These are phyloP conservation scores for Zaprionus camerounensis DNA, from an alignment of 1,140 invertebrate genomes.

Conservation along the genomic window DNA sequence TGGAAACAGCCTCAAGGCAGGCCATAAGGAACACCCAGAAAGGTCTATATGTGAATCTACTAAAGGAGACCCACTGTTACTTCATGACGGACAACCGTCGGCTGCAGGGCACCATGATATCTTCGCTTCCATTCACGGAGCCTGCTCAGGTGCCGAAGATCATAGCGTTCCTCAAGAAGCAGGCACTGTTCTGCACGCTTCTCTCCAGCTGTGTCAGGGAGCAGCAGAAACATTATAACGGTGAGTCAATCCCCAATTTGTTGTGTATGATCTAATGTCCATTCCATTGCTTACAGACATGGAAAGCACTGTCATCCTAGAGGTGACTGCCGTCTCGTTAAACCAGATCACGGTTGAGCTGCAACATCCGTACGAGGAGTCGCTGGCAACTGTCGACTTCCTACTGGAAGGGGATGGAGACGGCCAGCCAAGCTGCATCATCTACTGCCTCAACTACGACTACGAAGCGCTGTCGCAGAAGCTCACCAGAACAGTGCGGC, in stretches of 20 bases:
- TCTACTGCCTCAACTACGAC: constrained; percentile 86
- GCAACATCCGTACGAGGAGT: constrained; percentile 96
- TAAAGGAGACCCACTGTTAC: constrained; percentile 97
- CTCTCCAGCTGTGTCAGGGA: constrained; percentile 94
- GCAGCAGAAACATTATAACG: constrained; percentile 89
- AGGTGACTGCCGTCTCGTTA: constrained; percentile 94
- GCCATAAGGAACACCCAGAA: constrained; percentile 63
- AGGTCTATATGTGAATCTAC: constrained; percentile 89
- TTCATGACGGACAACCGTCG: constrained; percentile 93
- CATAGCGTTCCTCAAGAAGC: constrained; percentile 93
- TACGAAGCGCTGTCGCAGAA: constrained; percentile 88
- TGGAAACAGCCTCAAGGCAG: constrained; percentile 70
- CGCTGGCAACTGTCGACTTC: constrained; percentile 95
- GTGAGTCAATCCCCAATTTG: constrained; percentile 38
- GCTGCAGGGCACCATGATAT: constrained; percentile 91
- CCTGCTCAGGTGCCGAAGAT: constrained; percentile 96
- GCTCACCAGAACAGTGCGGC: constrained; percentile 93
- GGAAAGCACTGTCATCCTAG: constrained; percentile 94
- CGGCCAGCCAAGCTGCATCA: constrained; percentile 88
- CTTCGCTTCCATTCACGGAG: constrained; percentile 95
- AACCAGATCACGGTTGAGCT: constrained; percentile 95
- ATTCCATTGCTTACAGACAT: constrained; percentile 85
- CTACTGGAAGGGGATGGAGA: constrained; percentile 89
- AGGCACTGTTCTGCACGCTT: constrained; percentile 95
- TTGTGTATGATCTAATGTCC: neutral